These are phyloP conservation scores for Elysia chlorotica DNA, from an alignment of 1,140 invertebrate genomes.

Conservation along the genomic window DNA sequence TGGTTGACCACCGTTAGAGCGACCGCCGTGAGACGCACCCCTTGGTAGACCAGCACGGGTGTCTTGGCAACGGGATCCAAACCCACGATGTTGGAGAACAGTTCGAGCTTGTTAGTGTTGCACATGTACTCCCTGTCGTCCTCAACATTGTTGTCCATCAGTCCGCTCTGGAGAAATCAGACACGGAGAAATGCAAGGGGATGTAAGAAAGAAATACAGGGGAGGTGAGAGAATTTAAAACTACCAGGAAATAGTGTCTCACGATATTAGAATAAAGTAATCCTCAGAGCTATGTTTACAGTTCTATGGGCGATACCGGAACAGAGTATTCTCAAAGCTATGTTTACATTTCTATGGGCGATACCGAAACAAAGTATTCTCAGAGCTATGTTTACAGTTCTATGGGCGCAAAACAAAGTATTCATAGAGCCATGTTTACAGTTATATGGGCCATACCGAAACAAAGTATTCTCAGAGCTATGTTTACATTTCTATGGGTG, in stretches of 20 bases:
- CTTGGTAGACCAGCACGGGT: conserved; percentile 29
- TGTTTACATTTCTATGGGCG: not conserved
- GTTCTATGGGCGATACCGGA: not conserved
- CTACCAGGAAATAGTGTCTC: no score
- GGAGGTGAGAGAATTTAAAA: no score
- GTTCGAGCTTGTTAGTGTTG: conserved; percentile 36
- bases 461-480: no score
- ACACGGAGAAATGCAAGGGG: not conserved
- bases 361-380: no score
- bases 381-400: no score
- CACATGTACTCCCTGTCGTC: conserved; percentile 38
- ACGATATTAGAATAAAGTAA: not conserved
- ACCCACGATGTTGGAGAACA: conserved; percentile 40
- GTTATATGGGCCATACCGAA: no score
- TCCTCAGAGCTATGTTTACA: not conserved
- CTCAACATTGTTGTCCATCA: conserved; percentile 26
- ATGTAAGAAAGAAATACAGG: not conserved
- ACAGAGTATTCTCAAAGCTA: not conserved
- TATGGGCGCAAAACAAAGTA: no score
- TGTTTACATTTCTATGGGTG: no score
- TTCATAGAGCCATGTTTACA: no score
- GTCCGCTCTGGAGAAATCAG: conserved; percentile 23
- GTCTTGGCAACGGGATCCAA: conserved; percentile 18
- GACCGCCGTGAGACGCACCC: conserved; percentile 75
- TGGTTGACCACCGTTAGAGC: conserved; percentile 94